These are phyloP conservation scores for Phocoena phocoena DNA, from an alignment of 2,113 vertebrate genomes.

Conservation along the genomic window DNA sequence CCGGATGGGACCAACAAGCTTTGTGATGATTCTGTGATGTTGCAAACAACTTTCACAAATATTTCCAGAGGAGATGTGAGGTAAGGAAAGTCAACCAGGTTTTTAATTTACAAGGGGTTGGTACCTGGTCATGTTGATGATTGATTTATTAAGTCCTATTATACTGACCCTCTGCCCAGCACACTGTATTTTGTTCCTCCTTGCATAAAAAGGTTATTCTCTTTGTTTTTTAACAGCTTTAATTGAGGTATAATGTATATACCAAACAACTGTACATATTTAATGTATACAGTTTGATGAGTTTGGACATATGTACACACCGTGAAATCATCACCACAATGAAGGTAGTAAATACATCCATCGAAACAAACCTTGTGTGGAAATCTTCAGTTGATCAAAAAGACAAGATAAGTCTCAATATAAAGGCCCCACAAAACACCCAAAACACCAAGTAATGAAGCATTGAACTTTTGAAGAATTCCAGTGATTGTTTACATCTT, in stretches of 20 bases:
- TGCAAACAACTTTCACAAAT: background rate
- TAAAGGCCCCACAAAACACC: background rate
- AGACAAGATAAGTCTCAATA: background rate
- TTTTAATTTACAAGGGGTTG: background rate
- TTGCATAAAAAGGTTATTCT: background rate
- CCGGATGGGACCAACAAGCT: rapidly evolving
- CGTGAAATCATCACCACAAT: background rate
- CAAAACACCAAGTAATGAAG: background rate
- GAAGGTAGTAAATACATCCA: background rate
- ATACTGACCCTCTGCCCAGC: background rate
- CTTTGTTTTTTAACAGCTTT: background rate
- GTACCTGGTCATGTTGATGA: background rate
- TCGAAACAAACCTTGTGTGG: background rate
- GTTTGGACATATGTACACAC: background rate
- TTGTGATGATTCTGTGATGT: background rate
- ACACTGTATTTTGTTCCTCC: background rate
- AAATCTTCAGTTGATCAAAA: background rate
- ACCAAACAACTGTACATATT: background rate
- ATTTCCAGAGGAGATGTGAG: background rate
- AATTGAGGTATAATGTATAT: background rate
- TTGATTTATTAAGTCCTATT: background rate
- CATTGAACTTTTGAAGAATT: background rate
- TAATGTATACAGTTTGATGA: background rate
- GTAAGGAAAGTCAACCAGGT: background rate
- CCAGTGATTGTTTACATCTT: background rate